Evolutionary conservation across 2,888 invertebrate genomes (phyloP).

Genomic region (Melieria omissa): DNA sequence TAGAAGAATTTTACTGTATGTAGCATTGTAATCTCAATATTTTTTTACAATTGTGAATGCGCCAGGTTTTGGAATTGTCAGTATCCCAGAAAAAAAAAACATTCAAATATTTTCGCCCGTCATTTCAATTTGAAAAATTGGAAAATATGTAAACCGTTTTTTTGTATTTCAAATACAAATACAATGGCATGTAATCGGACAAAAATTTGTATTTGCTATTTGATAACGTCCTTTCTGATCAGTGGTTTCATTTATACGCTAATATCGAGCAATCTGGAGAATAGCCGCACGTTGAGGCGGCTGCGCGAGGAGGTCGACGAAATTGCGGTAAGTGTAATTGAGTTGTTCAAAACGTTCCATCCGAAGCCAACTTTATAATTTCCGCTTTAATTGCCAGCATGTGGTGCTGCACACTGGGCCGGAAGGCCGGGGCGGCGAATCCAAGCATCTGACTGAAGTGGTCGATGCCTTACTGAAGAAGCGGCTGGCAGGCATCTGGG

Average conservation of each 20-base stretch:
- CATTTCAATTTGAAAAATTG: slow-evolving; percentile 22
- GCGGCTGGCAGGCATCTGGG: slow-evolving; percentile 50
- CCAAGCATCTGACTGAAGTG: slow-evolving; percentile 44
- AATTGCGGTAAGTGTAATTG: slow-evolving; percentile 45
- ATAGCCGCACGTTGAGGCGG: slow-evolving; percentile 41
- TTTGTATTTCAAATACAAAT: slow-evolving; percentile 4
- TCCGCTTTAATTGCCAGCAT: slow-evolving; percentile 36
- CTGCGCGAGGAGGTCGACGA: slow-evolving; percentile 50
- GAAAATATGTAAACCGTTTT: slow-evolving; percentile 18
- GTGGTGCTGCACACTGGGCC: slow-evolving; percentile 39
- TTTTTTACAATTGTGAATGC: slow-evolving; percentile 3
- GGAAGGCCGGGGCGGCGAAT: slow-evolving; percentile 28
- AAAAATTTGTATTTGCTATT: slow-evolving; percentile 48
- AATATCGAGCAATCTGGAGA: slow-evolving; percentile 45
- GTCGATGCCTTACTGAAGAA: slow-evolving; percentile 51
- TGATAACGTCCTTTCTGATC: slow-evolving; percentile 47
- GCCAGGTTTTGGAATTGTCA: not conserved
- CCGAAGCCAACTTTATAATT: not conserved
- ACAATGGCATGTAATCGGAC: slow-evolving; percentile 44
- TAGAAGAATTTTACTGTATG: no score
- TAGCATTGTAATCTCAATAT: not conserved
- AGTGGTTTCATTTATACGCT: slow-evolving; percentile 48
- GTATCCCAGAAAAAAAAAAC: slow-evolving; percentile 1
- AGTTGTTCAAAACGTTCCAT: not conserved
- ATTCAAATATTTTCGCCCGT: slow-evolving; percentile 7